phyloP scores from a whole-genome alignment of 2,888 invertebrate genomes.

The Chalcosyrphus nemorum region DNA sequence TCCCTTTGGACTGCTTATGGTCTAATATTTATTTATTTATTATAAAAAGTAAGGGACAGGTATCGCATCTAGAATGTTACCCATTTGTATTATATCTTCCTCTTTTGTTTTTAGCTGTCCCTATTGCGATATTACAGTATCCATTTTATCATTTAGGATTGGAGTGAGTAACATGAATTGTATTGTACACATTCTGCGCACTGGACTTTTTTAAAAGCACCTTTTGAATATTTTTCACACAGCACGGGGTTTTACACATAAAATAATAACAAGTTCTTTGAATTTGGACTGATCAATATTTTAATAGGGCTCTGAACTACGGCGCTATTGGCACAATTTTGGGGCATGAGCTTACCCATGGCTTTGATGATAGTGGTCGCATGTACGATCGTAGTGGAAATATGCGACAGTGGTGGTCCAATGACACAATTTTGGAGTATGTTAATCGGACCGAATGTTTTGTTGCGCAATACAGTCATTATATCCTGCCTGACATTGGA shows the following conservation, averaged over 20 bases:
- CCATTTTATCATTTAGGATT: conserved; percentile 93
- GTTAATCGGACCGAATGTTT: conserved; percentile 91
- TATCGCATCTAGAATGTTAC: no score
- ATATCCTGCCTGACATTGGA: conserved; percentile 85
- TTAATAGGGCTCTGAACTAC: conserved; percentile 88
- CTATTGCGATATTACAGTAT: conserved; percentile 91
- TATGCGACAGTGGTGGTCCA: conserved; percentile 95
- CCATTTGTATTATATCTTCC: background rate
- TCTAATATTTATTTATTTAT: no score
- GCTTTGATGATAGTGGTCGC: conserved; percentile 84
- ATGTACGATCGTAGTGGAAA: conserved; percentile 93
- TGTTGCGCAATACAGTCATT: conserved; percentile 90
- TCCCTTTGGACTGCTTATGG: no score
- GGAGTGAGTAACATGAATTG: conserved; percentile 86
- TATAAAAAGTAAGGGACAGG: no score
- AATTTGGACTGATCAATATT: background rate
- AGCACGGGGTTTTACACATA: background rate
- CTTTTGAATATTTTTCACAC: conserved; percentile 20
- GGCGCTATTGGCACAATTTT: conserved; percentile 90
- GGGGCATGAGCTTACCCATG: conserved; percentile 89
- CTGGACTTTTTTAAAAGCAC: conserved; percentile 36
- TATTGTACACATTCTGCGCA: background rate
- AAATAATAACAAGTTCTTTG: no score
- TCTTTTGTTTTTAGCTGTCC: conserved; percentile 86
- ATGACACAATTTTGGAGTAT: conserved; percentile 89